Evolutionary conservation across 1,140 invertebrate species (phyloP), one percentile per base, ranked within the genome.

Genomic region (Heliconius hewitsoni): DNA sequence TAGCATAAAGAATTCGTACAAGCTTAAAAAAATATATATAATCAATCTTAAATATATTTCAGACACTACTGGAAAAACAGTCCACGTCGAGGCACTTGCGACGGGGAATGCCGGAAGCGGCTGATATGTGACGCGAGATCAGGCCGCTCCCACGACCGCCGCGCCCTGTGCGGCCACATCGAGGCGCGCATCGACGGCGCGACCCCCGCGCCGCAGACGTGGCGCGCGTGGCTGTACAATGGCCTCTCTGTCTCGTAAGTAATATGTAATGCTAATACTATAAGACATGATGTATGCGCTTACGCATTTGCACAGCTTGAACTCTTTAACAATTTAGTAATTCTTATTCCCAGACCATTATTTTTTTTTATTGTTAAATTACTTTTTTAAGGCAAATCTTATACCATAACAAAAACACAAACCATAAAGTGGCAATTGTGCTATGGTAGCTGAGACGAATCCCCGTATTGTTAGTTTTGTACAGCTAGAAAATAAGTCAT

Each of bases 11-110:
- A 52, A 52, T 6, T 52, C 16, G 50, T 52, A 52, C 50, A 19
- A 18, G 6, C 5, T 6, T 19, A 0, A 19, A 13, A 16, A 0
- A 23, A 72, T 71, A 37, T 72, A 19, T 23, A 13, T 39, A 39
- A 23, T 72, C 39, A 39, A 23, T 72, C 39, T 72, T 72, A 4
- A 39, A 72, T 66, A 4, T 30, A 18, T 70, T 74, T 39, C 42
- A 98, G 97, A 87, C 96, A 98, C 89, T 98, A 98, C 90, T 98
- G 97, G 95, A 98, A 98, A 91, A 98, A 97, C 89, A 98, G 97
- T 77, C 97, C 97, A 2, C 97, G 97, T 1, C 95, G 97, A 71
- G 96, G 97, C 19, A 83, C 94, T 1, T 98, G 98, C 90, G 97
- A 98, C 90, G 96, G 96, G 2, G 97, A 97, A 82, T 98, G 98